A percentile compares a stretch with the other conserved stretches of the same genome.
phyloP scores from a whole-genome alignment of 2,797 vertebrate species.

The Sebastes hubbsi region DNA sequence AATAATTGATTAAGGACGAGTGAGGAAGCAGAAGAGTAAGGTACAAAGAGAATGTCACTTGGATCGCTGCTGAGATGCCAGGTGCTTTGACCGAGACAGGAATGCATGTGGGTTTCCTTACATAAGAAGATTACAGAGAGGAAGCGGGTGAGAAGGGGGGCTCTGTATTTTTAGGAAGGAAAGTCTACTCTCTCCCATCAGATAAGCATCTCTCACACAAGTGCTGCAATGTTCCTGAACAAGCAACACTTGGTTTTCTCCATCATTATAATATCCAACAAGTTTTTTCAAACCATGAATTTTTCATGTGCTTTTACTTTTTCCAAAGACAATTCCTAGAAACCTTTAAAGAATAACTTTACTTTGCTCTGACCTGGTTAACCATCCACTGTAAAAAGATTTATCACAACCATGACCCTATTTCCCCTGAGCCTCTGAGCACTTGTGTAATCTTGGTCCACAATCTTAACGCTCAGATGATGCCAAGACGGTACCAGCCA shows the following conservation, averaged over 20 bases:
- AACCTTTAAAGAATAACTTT: neutral
- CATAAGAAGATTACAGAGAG: slow-evolving; percentile 75
- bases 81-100: slow-evolving; percentile 71
- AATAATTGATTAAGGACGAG: neutral
- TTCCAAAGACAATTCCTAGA: neutral
- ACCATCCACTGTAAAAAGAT: slow-evolving; percentile 25
- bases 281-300: neutral
- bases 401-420: neutral
- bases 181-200: slow-evolving; percentile 38
- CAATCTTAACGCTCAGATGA: neutral
- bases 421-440: slow-evolving; percentile 9
- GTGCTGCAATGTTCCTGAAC: slow-evolving; percentile 32
- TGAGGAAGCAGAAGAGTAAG: neutral
- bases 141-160: slow-evolving; percentile 36
- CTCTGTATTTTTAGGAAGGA: slow-evolving; percentile 50
- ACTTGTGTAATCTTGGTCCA: neutral
- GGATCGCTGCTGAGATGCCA: slow-evolving; percentile 57
- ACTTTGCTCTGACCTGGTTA: slow-evolving; percentile 27
- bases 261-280: neutral
- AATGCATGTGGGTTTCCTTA: slow-evolving; percentile 71
- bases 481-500: neutral
- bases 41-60: slow-evolving; percentile 65
- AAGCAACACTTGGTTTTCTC: slow-evolving; percentile 11
- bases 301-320: neutral
- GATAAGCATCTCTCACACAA: slow-evolving; percentile 33